These are phyloP conservation scores for Pleuronectes platessa DNA, from an alignment of 2,113 vertebrate genomes.

Conservation along the genomic window DNA sequence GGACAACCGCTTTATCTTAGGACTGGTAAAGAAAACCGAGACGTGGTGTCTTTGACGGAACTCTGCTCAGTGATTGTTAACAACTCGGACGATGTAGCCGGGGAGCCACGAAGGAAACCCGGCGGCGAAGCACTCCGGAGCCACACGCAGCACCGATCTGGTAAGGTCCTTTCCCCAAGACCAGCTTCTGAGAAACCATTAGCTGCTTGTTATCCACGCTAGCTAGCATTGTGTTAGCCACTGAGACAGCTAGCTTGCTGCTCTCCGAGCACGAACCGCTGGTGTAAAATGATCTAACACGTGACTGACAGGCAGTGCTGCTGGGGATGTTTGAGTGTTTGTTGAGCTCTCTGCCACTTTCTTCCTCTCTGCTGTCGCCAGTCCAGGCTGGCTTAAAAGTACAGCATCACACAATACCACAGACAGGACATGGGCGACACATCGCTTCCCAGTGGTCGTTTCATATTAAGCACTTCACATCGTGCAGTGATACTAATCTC, in stretches of 20 bases:
- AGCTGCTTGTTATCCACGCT: slow-evolving; percentile 30
- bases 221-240: slow-evolving; percentile 47
- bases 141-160: slow-evolving; percentile 29
- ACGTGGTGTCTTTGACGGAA: background rate
- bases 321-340: background rate
- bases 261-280: background rate
- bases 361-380: background rate
- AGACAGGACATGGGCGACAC: background rate
- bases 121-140: background rate
- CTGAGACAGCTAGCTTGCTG: background rate
- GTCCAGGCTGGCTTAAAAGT: background rate
- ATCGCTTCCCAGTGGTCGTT: background rate
- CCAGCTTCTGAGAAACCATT: slow-evolving; percentile 36
- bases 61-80: background rate
- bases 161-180: slow-evolving; percentile 44
- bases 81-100: slow-evolving; percentile 13
- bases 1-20: slow-evolving; percentile 1
- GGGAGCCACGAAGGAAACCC: background rate
- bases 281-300: slow-evolving; percentile 7
- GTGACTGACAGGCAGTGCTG: background rate
- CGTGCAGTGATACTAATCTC: background rate
- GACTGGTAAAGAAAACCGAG: slow-evolving; percentile 8
- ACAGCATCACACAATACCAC: background rate
- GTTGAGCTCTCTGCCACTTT: background rate
- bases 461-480: background rate